These are phyloP conservation scores for Pseudochirops corinnae DNA, from an alignment of 2,797 vertebrate species.

Conservation along the genomic window DNA sequence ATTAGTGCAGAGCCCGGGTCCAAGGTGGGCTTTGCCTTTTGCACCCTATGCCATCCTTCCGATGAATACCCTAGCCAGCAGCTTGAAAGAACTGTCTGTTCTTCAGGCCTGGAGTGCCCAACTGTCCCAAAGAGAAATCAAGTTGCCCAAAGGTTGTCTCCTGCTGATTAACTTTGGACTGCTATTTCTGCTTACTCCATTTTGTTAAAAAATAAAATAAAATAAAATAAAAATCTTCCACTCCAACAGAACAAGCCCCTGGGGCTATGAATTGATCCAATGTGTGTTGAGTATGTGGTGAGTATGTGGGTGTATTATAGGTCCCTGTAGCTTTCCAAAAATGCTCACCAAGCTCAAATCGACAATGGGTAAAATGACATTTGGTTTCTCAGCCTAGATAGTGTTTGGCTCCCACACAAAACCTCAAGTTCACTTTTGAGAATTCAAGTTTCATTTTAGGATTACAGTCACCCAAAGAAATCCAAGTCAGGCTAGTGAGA, in stretches of 20 bases:
- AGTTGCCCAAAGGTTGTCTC: not conserved
- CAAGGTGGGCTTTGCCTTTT: not conserved
- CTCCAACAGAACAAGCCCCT: not conserved
- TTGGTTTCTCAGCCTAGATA: not conserved
- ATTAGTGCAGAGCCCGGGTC: not conserved
- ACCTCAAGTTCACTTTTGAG: not conserved
- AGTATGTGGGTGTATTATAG: not conserved
- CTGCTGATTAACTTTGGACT: not conserved
- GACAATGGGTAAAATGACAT: not conserved
- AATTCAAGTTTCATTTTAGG: not conserved
- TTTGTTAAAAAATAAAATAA: not conserved
- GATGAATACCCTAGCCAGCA: not conserved
- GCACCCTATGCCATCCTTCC: not conserved
- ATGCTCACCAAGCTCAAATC: not conserved
- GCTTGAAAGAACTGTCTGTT: not conserved
- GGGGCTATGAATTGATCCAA: not conserved
- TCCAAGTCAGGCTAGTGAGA: not conserved
- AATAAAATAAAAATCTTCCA: not conserved
- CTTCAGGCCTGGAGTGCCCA: not conserved
- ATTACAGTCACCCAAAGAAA: not conserved
- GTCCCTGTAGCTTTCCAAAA: not conserved
- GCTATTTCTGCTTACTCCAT: not conserved
- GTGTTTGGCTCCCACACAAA: not conserved
- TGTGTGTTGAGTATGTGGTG: not conserved
- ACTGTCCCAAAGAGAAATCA: not conserved